Conservation (phyloP, 2,113 vertebrate genomes). For the Eulacestoma nigropectus region DNA sequence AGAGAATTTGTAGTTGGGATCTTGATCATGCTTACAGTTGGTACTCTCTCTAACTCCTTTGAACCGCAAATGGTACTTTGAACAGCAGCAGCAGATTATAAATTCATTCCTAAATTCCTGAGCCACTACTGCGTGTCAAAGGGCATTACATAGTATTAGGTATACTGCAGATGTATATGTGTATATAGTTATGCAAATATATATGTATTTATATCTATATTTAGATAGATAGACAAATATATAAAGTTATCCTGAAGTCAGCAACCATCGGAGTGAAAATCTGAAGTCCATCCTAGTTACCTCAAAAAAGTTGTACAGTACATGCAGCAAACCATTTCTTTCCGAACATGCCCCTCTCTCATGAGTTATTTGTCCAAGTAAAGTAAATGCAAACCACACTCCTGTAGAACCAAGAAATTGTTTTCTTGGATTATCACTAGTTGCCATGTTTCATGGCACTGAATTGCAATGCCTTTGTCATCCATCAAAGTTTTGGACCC, state of each 20-base stretch:
- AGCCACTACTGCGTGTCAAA: neutral
- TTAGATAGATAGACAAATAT: neutral
- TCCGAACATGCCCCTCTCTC: neutral
- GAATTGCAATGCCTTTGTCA: neutral
- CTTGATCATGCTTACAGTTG: neutral
- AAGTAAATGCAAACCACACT: neutral
- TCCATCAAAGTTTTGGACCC: neutral
- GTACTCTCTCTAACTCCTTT: neutral
- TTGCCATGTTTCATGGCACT: neutral
- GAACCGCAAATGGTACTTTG: neutral
- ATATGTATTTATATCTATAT: neutral
- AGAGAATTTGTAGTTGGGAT: neutral
- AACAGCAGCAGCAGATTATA: neutral
- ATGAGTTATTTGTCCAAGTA: neutral
- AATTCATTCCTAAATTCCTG: neutral
- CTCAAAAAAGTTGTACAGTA: neutral
- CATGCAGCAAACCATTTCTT: neutral
- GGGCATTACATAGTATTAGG: neutral
- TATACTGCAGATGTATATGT: neutral
- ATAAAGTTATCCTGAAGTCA: neutral
- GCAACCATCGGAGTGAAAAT: neutral
- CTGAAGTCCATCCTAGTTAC: neutral
- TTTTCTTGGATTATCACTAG: neutral
- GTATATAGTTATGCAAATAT: neutral
- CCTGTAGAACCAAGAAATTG: neutral